Base-by-base conservation (phyloP, 2,113 vertebrate genomes). In the Ginglymostoma cirratum region DNA sequence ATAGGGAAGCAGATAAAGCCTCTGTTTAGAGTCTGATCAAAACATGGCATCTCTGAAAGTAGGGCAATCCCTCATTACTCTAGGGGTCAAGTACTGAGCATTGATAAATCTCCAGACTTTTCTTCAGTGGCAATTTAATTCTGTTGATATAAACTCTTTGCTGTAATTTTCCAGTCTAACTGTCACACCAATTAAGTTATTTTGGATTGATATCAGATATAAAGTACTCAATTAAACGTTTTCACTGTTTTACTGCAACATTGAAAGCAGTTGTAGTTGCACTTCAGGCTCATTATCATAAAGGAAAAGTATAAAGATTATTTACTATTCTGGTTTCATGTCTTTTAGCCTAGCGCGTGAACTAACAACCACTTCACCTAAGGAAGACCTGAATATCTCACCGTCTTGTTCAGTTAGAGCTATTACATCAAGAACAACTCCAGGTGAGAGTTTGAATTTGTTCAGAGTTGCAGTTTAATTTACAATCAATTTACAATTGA, bases 281-380 rank as follows among this genome's bases (percentile, higher is more conserved):
- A 48, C 48, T 48, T 48, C 48, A 48, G 48, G 48, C 48, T 48
- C 48, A 48, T 48, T 48, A 48, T 48, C 48, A 48, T 48, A 48
- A 48, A 48, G 3, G 48, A 48, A 48, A 48, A 48, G 2, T 48
- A 48, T 48, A 48, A 42, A 72, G 21, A 12, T 55, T 24, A 61
- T 30, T 61, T 23, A 5, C 23, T 92, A 52, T 42, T 96, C 27
- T 34, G 52, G 69, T 95, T n/a, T 17, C 66, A 80, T 96, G 42
- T 96, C 45, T 94, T 97, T 96, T 96, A 94, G 96, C 69, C 96
- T 90, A 96, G 99, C 99, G 97, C 98, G 98, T 97, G 99, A 98
- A 97, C 98, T 98, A 97, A 97, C 97, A 96, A 99, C 98, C 97
- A 97, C 97, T 96, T 97, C 97, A 96, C 98, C 98, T 96, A 98